Base-by-base conservation (phyloP, 2,888 invertebrate species). In the Melipona bicolor region DNA sequence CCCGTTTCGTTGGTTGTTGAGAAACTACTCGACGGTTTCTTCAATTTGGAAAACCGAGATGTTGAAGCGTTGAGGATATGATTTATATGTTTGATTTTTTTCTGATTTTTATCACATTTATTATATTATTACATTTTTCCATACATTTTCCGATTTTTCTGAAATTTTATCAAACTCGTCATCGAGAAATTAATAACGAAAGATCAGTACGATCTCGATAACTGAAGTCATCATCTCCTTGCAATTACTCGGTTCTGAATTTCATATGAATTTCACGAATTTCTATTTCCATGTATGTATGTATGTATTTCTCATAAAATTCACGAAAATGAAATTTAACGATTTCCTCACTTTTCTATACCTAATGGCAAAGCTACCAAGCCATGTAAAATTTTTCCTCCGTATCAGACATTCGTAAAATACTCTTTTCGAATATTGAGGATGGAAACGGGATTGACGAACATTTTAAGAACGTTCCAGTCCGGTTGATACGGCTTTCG, bases 401-500 rank as follows among this genome's bases (percentile, higher is more conserved):
- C 56, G 13, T 13, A n/a, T n/a, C 13, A 15, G n/a, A 56, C n/a
- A n/a, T 56, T 56, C n/a, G 15, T 5, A 9, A n/a, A 36, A 54
- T 62, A 61, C 54, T 36, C 27, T 21, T n/a, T 3, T 27, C 52
- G 49, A n/a, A 32, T 9, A 43, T 9, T 43, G 52, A 2, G 6
- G 36, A 52, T 3, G 24, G 17, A 21, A 70, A 65, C n/a, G 49
- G 56, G 19, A 17, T 36, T 17, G 27, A 17, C 24, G 52, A 50
- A 27, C 13, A 13, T 49, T 71, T 43, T 24, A 24, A 24, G 43
- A 50, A 50, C 17, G 19, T 52, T 74, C 52, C 27, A 21, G 61
- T 56, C 36, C 67, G 49, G 27, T 54, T 64, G 64, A 74, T 69
- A 78, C 71, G 62, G 72, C 67, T 32, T 65, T 73, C 77, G 77